phyloP scores from a whole-genome alignment of 2,888 invertebrate species.

The Tubulanus polymorphus region DNA sequence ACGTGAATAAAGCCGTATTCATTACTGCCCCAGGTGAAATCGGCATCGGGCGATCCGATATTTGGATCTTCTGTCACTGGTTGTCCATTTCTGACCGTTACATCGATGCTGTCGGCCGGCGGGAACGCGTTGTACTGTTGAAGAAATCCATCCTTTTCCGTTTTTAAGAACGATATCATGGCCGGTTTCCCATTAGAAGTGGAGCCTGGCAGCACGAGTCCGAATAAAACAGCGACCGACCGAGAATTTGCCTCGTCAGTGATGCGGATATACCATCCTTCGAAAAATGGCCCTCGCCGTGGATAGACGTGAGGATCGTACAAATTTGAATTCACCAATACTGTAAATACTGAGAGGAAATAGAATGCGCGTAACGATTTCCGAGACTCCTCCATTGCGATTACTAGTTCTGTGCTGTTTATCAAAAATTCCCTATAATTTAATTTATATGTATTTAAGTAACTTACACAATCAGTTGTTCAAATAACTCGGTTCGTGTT shows the following conservation, averaged over 20 bases:
- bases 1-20: slow-evolving; percentile 23
- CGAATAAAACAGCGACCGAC: neutral
- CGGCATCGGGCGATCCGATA: slow-evolving; percentile 21
- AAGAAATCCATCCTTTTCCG: neutral
- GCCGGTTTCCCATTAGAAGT: neutral
- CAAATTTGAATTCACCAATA: too few species aligned
- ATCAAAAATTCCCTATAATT: too few species aligned
- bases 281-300: slow-evolving; percentile 28
- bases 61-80: slow-evolving; percentile 27
- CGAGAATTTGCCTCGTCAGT: slow-evolving; percentile 14
- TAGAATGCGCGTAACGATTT: too few species aligned
- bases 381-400: too few species aligned
- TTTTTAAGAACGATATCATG: neutral
- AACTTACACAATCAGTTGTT: too few species aligned
- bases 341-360: too few species aligned
- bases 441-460: too few species aligned
- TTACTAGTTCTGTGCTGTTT: too few species aligned
- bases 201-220: neutral
- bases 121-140: slow-evolving; percentile 15
- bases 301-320: slow-evolving; percentile 33
- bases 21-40: slow-evolving; percentile 24
- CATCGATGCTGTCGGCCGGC: slow-evolving; percentile 12
- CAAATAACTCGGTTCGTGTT: too few species aligned
- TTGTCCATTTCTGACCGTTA: slow-evolving; percentile 24
- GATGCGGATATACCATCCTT: slow-evolving; percentile 35